These are phyloP conservation scores for Drosophila grimshawi DNA, from an alignment of 1,140 invertebrate species.

Conservation along the genomic window DNA sequence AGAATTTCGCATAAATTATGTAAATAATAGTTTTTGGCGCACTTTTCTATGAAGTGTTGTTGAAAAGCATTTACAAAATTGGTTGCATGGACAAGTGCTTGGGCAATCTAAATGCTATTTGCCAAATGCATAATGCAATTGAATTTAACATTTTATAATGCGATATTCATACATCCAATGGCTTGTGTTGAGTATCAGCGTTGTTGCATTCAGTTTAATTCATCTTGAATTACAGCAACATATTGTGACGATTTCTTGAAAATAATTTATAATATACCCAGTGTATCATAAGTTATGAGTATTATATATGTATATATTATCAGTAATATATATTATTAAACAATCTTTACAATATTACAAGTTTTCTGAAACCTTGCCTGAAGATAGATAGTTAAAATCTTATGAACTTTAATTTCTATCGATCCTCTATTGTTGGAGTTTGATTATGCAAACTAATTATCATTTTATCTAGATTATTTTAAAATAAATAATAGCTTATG, in stretches of 20 bases:
- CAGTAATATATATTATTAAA: too few species aligned
- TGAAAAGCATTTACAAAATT: conserved; percentile 38
- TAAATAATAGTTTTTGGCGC: conserved; percentile 79
- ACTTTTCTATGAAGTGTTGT: conserved; percentile 69
- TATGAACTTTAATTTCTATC: too few species aligned
- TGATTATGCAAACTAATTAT: too few species aligned
- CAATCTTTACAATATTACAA: too few species aligned
- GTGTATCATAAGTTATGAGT: too few species aligned
- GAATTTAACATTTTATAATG: conserved; percentile 67
- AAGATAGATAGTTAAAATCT: too few species aligned
- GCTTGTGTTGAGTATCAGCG: conserved; percentile 1
- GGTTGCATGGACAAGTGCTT: conserved; percentile 10
- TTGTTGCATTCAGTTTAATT: neutral
- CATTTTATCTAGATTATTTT: too few species aligned
- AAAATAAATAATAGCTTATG: too few species aligned
- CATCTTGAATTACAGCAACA: too few species aligned
- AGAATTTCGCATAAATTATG: conserved; percentile 80
- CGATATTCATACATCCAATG: conserved; percentile 6
- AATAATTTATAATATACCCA: neutral
- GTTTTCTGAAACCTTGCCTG: too few species aligned
- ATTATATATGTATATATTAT: too few species aligned
- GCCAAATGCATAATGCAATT: conserved; percentile 67
- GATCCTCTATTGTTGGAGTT: too few species aligned
- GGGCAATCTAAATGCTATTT: conserved; percentile 31
- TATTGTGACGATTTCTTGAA: neutral